Conservation (phyloP, 1,140 invertebrate genomes). For the Macrobrachium nipponense region DNA sequence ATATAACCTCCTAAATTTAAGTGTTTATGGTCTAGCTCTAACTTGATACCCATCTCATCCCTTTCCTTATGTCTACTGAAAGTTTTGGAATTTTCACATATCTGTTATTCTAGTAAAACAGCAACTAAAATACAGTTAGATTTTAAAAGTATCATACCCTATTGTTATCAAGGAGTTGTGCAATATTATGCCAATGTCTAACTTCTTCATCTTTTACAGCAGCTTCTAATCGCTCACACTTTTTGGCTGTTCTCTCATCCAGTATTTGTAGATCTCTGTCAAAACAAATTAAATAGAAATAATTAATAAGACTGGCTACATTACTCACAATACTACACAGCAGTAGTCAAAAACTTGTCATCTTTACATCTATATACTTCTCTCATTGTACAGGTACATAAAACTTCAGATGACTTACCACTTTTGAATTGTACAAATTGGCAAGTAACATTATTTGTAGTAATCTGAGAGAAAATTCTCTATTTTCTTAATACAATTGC, state of each 20-base stretch:
- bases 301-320: conserved; percentile 50
- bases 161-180: conserved; percentile 88
- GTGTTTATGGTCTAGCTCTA: no score
- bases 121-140: not conserved
- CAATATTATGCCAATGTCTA: conserved; percentile 82
- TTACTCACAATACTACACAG: conserved; percentile 57
- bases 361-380: not conserved
- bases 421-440: no score
- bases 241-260: conserved; percentile 86
- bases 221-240: conserved; percentile 87
- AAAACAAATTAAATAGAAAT: conserved; percentile 64
- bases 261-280: conserved; percentile 78
- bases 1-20: no score
- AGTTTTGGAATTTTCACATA: not conserved
- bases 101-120: not conserved
- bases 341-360: conserved; percentile 55
- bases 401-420: no score
- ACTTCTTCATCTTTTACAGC: conserved; percentile 88
- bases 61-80: no score
- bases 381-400: no score
- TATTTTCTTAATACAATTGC: no score
- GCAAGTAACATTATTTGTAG: no score
- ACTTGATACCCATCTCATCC: no score
- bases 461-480: no score
- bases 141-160: conserved; percentile 72